Base-by-base conservation (phyloP, 2,797 vertebrate genomes). In the Neosilurus mollespiculum region DNA sequence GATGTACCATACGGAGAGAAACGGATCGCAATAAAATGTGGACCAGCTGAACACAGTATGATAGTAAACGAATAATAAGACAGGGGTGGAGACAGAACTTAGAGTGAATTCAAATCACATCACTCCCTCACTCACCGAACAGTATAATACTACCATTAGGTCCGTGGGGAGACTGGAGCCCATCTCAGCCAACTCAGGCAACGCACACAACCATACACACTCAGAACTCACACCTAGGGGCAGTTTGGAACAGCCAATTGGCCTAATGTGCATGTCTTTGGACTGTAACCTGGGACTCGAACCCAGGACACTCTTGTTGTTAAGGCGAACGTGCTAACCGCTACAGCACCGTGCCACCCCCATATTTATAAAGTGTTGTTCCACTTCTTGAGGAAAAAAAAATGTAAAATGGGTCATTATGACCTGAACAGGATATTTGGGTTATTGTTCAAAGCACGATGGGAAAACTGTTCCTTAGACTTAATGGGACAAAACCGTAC, bases 381-480 rank as follows among this genome's bases (percentile, higher is more conserved):
- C 71, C 71, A 30, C 4, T 61, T 75, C 15, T 11, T 43, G 43
- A 8, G 43, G 43, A 5, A 20, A 6, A 56, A 14, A 61, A 22
- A 43, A 43, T 37, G 5, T 65, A 11, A 54, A 79, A 14, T 53
- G 30, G 77, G 43, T 54, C 78, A 22, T 66, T 80, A 53, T 53
- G 18, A 54, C 43, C 15, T 34, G 43, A 67, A 56, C 5, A 54
- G 64, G 51, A 79, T 26, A 80, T 80, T 67, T 34, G 24, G 78
- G 49, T 80, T 80, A 66, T 80, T 66, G 8, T 30, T 18, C 58
- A 37, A 81, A 81, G 81, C 72, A 51, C 18, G 37, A 78, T 70
- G 76, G 14, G 9, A 49, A 62, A 43, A 69, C n/a, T 30, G 82
- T 43, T 82, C 20, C 49, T 66, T 16, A 9, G 62, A 66, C 16